Base-by-base conservation (phyloP, 2,888 invertebrate genomes). In the Aromia moschata region DNA sequence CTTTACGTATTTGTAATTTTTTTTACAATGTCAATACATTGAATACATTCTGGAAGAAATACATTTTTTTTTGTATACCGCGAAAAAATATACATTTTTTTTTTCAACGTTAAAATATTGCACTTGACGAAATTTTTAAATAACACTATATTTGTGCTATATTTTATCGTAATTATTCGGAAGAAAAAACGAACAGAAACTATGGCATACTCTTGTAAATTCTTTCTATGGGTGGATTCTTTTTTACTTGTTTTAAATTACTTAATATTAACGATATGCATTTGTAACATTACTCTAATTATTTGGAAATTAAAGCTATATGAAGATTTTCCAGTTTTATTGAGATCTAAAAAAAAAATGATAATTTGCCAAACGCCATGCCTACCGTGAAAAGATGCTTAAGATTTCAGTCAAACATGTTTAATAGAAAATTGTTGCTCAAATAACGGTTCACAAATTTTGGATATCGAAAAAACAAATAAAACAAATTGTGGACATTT, bases 21-120 rank as follows among this genome's bases (percentile, higher is more conserved):
- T n/a, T 77, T 79, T 79, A 78, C 78, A 77, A 77, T 79, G 77
- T 74, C 69, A 55, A 70, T 76, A 79, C 77, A 77, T 75, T 77
- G 76, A 77, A 69, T 76, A 76, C 72, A 74, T 70, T 61, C 72
- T 78, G 77, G 77, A 77, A 77, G 77, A 77, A 77, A 72, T 74
- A 75, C 73, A 74, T 71, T 69, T 67, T 69, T 69, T 72, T 72
- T 70, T 73, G 71, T 73, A 72, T 75, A 25, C 25, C 25, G n/a
- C 74, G 74, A 74, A 73, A 75, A 77, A 78, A 77, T 75, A 77
- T 76, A 77, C 73, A 70, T 68, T 57, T 49, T 62, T 62, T 66
- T 5, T 62, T 62, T 63, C 55, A 65, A 68, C 65, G 74, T 70
- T 63, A 58, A 76, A 77, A 77, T 79, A 79, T 79, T 79, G 78